Evolutionary conservation across 2,113 vertebrate genomes (phyloP).

Genomic region (Suncus etruscus): DNA sequence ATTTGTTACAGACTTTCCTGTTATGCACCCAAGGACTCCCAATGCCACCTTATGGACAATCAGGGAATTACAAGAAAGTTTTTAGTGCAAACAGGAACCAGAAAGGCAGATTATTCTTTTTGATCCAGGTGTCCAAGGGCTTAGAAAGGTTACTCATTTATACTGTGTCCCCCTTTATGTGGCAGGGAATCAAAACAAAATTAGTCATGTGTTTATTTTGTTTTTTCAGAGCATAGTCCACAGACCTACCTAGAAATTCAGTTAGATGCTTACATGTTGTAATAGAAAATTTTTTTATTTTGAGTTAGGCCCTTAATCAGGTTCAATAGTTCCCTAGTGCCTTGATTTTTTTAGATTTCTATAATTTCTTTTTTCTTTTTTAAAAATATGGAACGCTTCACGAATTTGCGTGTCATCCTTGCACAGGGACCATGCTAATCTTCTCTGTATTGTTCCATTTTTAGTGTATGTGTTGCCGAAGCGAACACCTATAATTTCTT

Average conservation of each 20-base stretch:
- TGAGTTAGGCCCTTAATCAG: neutral
- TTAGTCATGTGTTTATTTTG: neutral
- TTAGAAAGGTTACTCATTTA: conserved; percentile 53
- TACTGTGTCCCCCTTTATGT: neutral
- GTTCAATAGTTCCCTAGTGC: neutral
- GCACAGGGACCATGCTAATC: too few relatives aligned
- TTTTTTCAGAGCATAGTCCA: neutral
- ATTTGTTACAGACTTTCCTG: neutral
- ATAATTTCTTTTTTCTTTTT: neutral
- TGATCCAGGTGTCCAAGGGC: neutral
- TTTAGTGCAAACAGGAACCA: rapidly evolving
- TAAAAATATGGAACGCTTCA: too few relatives aligned
- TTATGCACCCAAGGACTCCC: conserved; percentile 20
- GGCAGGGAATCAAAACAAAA: neutral
- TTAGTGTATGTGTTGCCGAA: too few relatives aligned
- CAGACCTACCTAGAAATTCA: neutral
- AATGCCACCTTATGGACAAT: conserved; percentile 75
- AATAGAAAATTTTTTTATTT: neutral
- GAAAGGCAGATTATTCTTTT: neutral
- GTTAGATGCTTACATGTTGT: neutral
- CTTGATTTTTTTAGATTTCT: neutral
- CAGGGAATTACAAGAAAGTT: conserved; percentile 45
- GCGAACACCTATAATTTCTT: too few relatives aligned
- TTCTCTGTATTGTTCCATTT: too few relatives aligned
- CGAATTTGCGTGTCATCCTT: too few relatives aligned